Conservation (phyloP, 1,140 invertebrate species). For the Drosophila sturtevanti region DNA sequence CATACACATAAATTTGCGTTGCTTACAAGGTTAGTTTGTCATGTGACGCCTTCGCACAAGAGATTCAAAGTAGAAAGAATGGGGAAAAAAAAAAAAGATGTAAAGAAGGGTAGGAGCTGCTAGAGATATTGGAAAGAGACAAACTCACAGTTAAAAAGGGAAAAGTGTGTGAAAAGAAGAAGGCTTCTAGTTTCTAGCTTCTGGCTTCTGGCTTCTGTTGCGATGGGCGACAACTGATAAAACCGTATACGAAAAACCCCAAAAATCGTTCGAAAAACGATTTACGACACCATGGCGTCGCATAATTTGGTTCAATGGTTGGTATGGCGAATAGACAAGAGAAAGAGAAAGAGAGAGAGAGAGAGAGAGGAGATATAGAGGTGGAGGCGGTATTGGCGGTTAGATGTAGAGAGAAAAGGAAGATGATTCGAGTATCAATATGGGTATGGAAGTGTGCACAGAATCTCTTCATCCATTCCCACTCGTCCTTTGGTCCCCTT, state of each 20-base stretch:
- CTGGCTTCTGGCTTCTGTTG: neutral
- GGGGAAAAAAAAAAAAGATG: conserved; percentile 16
- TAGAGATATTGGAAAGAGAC: conserved; percentile 12
- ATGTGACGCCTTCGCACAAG: conserved; percentile 15
- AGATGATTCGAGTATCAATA: neutral
- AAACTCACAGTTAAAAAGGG: neutral
- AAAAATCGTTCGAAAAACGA: conserved; percentile 61
- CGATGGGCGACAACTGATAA: conserved; percentile 29
- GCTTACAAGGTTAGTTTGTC: conserved; percentile 61
- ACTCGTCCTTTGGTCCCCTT: no score
- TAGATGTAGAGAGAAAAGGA: neutral
- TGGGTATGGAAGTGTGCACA: neutral
- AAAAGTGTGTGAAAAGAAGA: no score
- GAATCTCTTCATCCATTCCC: neutral
- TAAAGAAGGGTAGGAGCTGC: conserved; percentile 46
- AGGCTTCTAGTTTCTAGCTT: no score
- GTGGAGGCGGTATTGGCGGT: no score
- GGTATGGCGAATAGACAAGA: neutral
- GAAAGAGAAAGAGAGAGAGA: neutral
- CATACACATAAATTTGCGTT: conserved; percentile 64
- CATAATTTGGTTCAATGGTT: conserved; percentile 56
- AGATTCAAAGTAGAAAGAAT: conserved; percentile 2
- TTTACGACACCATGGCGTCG: conserved; percentile 63
- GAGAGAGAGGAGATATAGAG: no score
- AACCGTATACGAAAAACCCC: conserved; percentile 38